Percentiles rank a stretch among this genome's conserved stretches.
Conservation (phyloP, 1,140 invertebrate genomes). For the Theocolax elegans region DNA sequence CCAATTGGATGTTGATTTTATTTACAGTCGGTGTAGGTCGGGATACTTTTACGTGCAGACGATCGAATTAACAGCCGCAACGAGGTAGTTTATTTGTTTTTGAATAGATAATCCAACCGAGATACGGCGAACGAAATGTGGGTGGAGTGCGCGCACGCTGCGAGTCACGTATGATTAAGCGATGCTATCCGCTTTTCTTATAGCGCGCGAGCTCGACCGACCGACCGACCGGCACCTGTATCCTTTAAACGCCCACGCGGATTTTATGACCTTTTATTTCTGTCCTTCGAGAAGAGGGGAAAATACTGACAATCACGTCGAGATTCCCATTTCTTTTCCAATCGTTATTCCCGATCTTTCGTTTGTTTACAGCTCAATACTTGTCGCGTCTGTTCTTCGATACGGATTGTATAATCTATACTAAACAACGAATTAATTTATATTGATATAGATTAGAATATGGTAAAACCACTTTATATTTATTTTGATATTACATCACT, state of each 20-base stretch:
- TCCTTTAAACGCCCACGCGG: not conserved
- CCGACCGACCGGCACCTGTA: slow-evolving; percentile 53
- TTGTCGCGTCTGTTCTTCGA: not conserved
- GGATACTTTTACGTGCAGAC: slow-evolving; percentile 20
- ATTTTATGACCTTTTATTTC: not conserved
- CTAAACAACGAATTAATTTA: slow-evolving; percentile 26
- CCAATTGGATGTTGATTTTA: slow-evolving; percentile 4
- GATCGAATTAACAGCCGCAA: slow-evolving; percentile 49
- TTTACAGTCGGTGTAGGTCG: not conserved
- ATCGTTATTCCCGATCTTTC: slow-evolving; percentile 23
- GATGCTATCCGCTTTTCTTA: slow-evolving; percentile 60
- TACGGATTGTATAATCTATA: too few species aligned
- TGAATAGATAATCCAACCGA: slow-evolving; percentile 61
- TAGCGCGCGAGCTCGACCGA: too few species aligned
- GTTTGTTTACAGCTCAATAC: slow-evolving; percentile 37
- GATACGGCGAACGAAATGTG: slow-evolving; percentile 58
- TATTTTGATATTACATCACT: too few species aligned
- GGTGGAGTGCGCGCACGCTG: slow-evolving; percentile 58
- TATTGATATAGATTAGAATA: not conserved
- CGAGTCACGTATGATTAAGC: slow-evolving; percentile 64
- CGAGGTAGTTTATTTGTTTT: slow-evolving; percentile 63
- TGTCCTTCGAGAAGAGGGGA: not conserved
- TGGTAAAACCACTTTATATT: too few species aligned
- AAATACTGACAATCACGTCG: slow-evolving; percentile 10
- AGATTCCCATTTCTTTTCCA: slow-evolving; percentile 9